Percentiles rank a stretch among this genome's conserved stretches.
These are phyloP conservation scores for Protomyctophum bolini DNA, from an alignment of 2,113 vertebrate species.

Conservation along the genomic window DNA sequence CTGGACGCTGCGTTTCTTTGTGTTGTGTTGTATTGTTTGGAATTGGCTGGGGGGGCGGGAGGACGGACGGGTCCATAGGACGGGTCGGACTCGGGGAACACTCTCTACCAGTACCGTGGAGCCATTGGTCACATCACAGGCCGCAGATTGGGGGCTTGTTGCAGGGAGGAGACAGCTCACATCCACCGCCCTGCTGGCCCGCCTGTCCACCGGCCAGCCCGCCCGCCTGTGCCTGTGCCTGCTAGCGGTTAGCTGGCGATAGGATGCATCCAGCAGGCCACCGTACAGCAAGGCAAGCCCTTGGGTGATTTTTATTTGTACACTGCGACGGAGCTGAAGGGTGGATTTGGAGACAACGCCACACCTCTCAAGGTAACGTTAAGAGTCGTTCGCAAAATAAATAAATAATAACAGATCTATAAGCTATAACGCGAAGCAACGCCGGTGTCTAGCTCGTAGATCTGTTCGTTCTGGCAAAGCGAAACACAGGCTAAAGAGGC, in stretches of 20 bases:
- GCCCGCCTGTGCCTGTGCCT: slow-evolving; percentile 28
- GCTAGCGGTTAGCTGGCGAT: slow-evolving; percentile 50
- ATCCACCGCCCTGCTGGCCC: slow-evolving; percentile 56
- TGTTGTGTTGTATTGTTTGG: not conserved
- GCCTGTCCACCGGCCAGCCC: slow-evolving; percentile 52
- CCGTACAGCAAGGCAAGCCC: slow-evolving; percentile 34
- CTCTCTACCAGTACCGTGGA: slow-evolving; percentile 12
- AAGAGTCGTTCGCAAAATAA: not conserved
- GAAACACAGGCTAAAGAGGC: not conserved
- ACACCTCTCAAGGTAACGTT: slow-evolving; percentile 73
- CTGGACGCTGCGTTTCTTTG: slow-evolving; percentile 4
- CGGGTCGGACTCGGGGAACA: not conserved
- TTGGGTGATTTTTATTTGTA: slow-evolving; percentile 39
- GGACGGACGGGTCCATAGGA: not conserved
- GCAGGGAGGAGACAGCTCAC: slow-evolving; percentile 71
- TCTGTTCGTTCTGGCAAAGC: slow-evolving; percentile 7
- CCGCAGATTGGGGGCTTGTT: slow-evolving; percentile 65
- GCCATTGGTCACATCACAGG: slow-evolving; percentile 54
- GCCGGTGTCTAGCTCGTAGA: slow-evolving; percentile 33
- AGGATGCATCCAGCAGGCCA: slow-evolving; percentile 58
- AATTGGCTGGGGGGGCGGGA: not conserved
- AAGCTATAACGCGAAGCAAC: not conserved
- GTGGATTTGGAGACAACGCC: slow-evolving; percentile 49
- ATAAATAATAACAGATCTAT: no score
- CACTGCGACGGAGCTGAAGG: slow-evolving; percentile 28